Conservation (phyloP, 2,888 invertebrate genomes). For the Lapara coniferarum region DNA sequence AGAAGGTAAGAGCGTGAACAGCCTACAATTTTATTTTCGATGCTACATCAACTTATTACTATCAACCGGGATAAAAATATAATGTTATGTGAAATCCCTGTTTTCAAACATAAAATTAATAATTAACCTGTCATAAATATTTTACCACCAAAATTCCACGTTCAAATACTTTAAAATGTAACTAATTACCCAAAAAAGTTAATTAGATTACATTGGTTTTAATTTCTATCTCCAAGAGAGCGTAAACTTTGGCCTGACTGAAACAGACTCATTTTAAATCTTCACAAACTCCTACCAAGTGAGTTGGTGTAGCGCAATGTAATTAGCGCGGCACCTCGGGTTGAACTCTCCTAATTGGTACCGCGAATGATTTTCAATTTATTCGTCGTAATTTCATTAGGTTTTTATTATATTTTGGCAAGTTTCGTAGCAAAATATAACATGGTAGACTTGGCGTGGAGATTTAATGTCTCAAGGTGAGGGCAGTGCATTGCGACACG, state of each 20-base stretch:
- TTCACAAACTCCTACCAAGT: constrained; percentile 22
- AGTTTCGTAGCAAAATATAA: not conserved
- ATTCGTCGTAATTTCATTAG: not conserved
- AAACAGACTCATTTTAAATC: constrained; percentile 25
- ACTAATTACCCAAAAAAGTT: constrained; percentile 2
- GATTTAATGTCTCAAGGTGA: too few relatives aligned
- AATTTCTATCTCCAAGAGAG: constrained; percentile 1
- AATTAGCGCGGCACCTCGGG: constrained; percentile 20
- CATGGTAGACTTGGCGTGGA: too few relatives aligned
- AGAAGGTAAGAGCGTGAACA: too few relatives aligned
- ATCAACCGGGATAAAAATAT: too few relatives aligned
- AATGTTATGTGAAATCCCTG: too few relatives aligned
- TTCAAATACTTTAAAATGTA: not conserved
- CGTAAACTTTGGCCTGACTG: constrained; percentile 12
- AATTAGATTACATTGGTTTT: constrained; percentile 20
- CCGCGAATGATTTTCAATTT: constrained; percentile 19
- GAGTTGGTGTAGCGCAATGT: constrained; percentile 25
- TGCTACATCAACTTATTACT: too few relatives aligned
- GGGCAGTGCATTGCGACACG: too few relatives aligned
- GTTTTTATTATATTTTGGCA: not conserved
- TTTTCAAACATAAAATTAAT: too few relatives aligned
- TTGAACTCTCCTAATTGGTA: constrained; percentile 22
- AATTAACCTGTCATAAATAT: not conserved
- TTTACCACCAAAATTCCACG: not conserved
- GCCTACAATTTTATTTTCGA: too few relatives aligned